Evolutionary conservation across 2,797 vertebrate genomes (phyloP).

Genomic region (Aulostomus chinensis): DNA sequence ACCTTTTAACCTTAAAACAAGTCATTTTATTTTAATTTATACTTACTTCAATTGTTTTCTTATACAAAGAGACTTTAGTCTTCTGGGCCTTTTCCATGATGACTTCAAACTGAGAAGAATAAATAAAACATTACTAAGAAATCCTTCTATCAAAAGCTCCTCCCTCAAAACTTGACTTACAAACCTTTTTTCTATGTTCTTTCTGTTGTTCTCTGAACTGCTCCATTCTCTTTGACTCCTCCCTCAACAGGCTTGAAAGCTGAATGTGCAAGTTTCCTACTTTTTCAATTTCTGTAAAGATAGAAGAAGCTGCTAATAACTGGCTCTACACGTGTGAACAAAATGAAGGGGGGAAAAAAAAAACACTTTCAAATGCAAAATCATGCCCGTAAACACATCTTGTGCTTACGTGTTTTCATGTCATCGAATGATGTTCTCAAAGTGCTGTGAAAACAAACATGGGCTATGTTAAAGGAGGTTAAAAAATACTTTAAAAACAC

Average conservation of each 20-base stretch:
- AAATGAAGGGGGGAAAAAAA: too few relatives aligned
- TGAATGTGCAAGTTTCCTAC: conserved; percentile 92
- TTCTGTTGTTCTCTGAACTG: conserved; percentile 94
- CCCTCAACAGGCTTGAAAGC: conserved; percentile 84
- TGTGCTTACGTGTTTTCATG: conserved; percentile 90
- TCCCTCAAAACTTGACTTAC: too few relatives aligned
- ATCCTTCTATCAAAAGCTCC: too few relatives aligned
- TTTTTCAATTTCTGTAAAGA: conserved; percentile 86
- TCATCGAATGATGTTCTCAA: conserved; percentile 88
- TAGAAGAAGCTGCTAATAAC: neutral
- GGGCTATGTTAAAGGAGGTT: neutral
- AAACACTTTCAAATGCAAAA: too few relatives aligned
- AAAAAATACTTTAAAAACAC: too few relatives aligned
- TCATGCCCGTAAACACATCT: neutral
- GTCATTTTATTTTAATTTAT: too few relatives aligned
- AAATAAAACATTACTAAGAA: neutral
- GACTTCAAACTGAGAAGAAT: conserved; percentile 83
- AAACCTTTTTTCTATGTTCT: conserved; percentile 95
- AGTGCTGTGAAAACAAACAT: conserved; percentile 75
- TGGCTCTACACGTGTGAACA: neutral
- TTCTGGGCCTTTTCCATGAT: conserved; percentile 94
- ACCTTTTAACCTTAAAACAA: too few relatives aligned
- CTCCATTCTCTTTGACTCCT: conserved; percentile 90
- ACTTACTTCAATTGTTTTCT: conserved; percentile 92
- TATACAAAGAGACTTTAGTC: conserved; percentile 88